Percentiles rank a stretch among this genome's conserved stretches.
These are phyloP conservation scores for Nomada fucata DNA, from an alignment of 2,888 invertebrate genomes.

Conservation along the genomic window DNA sequence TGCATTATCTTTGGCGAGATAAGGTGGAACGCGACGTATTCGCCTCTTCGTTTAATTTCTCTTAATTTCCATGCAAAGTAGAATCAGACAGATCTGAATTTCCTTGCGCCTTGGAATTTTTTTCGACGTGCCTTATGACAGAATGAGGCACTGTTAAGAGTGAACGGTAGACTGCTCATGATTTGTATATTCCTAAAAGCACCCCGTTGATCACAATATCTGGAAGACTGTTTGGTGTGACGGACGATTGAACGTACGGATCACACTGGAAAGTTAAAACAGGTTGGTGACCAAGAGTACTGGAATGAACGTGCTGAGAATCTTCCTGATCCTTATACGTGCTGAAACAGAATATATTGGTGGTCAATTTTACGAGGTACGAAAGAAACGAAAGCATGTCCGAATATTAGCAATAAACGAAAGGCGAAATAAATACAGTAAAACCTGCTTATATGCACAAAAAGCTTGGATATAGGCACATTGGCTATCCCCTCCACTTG, in stretches of 20 bases:
- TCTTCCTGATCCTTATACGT: conserved; percentile 63
- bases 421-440: too few relatives aligned
- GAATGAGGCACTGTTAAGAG: neutral
- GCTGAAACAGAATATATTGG: conserved; percentile 64
- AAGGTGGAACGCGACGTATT: neutral
- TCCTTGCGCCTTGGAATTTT: neutral
- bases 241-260: conserved; percentile 81
- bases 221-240: conserved; percentile 78
- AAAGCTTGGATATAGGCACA: too few relatives aligned
- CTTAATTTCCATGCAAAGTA: conserved; percentile 10
- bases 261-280: conserved; percentile 82
- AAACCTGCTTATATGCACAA: too few relatives aligned
- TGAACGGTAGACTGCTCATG: conserved; percentile 58
- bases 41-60: neutral
- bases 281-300: conserved; percentile 79
- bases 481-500: too few relatives aligned
- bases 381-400: too few relatives aligned
- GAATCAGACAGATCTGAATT: neutral
- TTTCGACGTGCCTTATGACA: neutral
- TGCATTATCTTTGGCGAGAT: conserved; percentile 16
- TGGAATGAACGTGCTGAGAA: conserved; percentile 54
- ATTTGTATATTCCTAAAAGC: conserved; percentile 81
- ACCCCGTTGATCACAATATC: conserved; percentile 84
- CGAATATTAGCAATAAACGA: too few relatives aligned
- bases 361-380: neutral